Evolutionary conservation across 1,140 invertebrate genomes (phyloP).

Genomic region (Brachionus calyciflorus): DNA sequence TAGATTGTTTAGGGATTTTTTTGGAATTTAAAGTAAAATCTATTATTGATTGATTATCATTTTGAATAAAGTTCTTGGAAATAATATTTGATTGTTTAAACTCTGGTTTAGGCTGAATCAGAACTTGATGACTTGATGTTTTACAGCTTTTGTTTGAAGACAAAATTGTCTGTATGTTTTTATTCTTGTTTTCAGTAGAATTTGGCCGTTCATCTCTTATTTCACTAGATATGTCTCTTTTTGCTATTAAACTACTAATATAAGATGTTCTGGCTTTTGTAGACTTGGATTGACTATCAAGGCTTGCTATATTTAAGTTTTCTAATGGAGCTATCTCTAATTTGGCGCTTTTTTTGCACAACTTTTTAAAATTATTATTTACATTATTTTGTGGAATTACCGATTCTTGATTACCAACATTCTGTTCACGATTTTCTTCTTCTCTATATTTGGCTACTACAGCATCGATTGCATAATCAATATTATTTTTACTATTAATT

Average conservation of each 20-base stretch:
- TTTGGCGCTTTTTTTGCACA: no score
- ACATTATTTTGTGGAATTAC: neutral
- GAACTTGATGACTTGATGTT: neutral
- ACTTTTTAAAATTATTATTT: neutral
- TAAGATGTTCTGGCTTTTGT: neutral
- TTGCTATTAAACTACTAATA: neutral
- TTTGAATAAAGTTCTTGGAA: no score
- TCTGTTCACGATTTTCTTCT: neutral
- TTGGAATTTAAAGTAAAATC: no score
- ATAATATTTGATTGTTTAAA: no score
- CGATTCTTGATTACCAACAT: neutral
- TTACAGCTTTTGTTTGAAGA: no score
- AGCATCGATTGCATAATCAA: constrained; percentile 7
- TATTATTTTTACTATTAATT: neutral
- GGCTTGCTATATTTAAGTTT: no score
- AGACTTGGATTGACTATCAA: constrained; percentile 6
- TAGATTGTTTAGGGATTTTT: no score
- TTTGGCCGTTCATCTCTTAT: neutral
- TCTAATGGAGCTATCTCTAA: no score
- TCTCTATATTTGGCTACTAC: constrained; percentile 21
- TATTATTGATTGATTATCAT: no score
- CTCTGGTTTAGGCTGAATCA: neutral
- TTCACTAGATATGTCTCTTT: neutral
- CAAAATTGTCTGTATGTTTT: neutral
- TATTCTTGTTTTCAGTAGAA: neutral